phyloP scores from a whole-genome alignment of 2,797 vertebrate species.

The Champsocephalus esox region DNA sequence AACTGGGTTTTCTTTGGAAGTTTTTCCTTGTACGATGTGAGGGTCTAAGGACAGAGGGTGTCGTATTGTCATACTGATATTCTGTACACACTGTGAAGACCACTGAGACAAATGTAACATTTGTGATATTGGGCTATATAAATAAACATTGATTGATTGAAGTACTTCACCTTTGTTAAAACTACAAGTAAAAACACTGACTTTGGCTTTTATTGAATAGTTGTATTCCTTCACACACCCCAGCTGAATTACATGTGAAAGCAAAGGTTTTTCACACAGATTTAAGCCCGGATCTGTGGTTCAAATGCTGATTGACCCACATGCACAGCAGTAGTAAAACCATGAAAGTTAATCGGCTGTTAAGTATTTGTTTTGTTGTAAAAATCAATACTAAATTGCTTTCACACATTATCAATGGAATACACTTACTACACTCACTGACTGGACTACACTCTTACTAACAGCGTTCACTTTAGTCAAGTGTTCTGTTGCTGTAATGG shows the following conservation, averaged over 20 bases:
- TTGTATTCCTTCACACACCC: not conserved
- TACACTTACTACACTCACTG: conserved; percentile 60
- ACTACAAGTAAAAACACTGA: conserved; percentile 17
- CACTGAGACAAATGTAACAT: too few species aligned
- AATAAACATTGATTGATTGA: too few species aligned
- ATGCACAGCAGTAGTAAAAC: conserved; percentile 28
- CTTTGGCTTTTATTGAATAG: conserved; percentile 13
- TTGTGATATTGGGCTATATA: too few species aligned
- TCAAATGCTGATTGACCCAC: conserved; percentile 30
- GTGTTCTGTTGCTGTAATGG: conserved; percentile 41
- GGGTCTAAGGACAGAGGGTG: too few species aligned
- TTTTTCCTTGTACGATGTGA: too few species aligned
- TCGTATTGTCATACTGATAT: too few species aligned
- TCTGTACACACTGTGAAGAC: too few species aligned
- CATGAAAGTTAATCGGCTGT: conserved; percentile 50
- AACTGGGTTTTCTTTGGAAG: too few species aligned
- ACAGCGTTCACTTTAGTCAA: conserved; percentile 52
- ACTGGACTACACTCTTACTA: conserved; percentile 40
- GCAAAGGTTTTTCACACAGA: not conserved
- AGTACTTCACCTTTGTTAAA: conserved; percentile 22
- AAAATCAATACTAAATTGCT: conserved; percentile 73
- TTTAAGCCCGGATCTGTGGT: conserved; percentile 13
- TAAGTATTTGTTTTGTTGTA: conserved; percentile 57
- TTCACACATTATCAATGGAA: conserved; percentile 64
- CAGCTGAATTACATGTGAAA: not conserved